Conservation (phyloP, 2,888 invertebrate species). For the Plemyria rubiginata region DNA sequence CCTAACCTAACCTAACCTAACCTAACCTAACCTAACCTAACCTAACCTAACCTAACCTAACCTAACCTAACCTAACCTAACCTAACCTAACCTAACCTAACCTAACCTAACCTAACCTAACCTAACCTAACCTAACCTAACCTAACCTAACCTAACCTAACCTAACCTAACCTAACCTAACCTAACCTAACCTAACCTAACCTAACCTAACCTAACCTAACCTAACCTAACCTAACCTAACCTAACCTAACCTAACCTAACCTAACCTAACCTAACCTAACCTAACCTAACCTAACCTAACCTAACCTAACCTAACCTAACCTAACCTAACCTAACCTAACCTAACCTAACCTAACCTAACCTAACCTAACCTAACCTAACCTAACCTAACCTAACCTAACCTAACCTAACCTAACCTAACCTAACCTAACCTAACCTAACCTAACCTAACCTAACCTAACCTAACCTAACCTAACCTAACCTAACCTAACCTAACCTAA, state of each 20-base stretch:
- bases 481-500: conserved; percentile 36
- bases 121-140: conserved; percentile 17
- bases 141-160: conserved; percentile 19
- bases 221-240: conserved; percentile 19
- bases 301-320: conserved; percentile 19
- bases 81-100: conserved; percentile 16
- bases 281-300: conserved; percentile 19
- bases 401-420: conserved; percentile 34
- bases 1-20: conserved; percentile 19
- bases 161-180: conserved; percentile 18
- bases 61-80: conserved; percentile 18
- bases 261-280: conserved; percentile 19
- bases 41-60: conserved; percentile 19
- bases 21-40: conserved; percentile 18
- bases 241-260: conserved; percentile 19
- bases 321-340: conserved; percentile 23
- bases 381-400: conserved; percentile 29
- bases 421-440: conserved; percentile 38
- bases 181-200: conserved; percentile 26
- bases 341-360: conserved; percentile 42
- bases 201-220: conserved; percentile 19
- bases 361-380: conserved; percentile 37
- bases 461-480: conserved; percentile 39
- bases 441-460: conserved; percentile 40
- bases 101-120: conserved; percentile 25